Conservation (phyloP, 2,113 vertebrate genomes). For the Chamaetylas fuelleborni region DNA sequence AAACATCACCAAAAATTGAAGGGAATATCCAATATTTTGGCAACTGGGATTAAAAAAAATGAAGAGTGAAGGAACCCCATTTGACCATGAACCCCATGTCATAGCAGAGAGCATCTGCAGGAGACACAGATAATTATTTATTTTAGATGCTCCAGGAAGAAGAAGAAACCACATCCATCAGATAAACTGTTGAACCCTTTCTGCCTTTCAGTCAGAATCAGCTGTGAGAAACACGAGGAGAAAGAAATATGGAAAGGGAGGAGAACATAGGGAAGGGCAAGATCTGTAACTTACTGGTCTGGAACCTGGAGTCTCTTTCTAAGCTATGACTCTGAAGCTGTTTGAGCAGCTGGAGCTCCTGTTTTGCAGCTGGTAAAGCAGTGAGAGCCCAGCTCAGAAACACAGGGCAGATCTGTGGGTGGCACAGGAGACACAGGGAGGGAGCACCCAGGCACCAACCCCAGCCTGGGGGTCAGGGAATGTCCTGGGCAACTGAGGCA, state of each 20-base stretch:
- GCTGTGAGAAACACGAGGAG: background rate
- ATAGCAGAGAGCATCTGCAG: background rate
- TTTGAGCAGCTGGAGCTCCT: background rate
- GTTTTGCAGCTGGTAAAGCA: background rate
- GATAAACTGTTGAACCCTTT: background rate
- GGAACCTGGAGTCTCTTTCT: background rate
- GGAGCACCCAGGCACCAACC: background rate
- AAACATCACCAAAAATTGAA: background rate
- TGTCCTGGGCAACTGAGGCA: background rate
- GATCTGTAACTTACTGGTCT: background rate
- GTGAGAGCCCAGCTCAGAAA: background rate
- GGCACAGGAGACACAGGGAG: background rate
- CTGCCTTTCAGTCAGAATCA: background rate
- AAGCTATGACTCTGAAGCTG: background rate
- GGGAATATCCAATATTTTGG: background rate
- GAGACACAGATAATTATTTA: background rate
- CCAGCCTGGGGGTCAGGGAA: background rate
- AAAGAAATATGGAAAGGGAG: background rate
- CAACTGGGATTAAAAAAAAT: background rate
- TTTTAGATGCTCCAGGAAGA: background rate
- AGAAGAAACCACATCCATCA: conserved; percentile 3
- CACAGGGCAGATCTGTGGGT: background rate
- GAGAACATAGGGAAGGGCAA: background rate
- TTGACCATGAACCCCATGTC: background rate
- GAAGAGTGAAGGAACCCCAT: background rate